Base-by-base conservation (phyloP, 2,888 invertebrate species). In the Erebia palarica region DNA sequence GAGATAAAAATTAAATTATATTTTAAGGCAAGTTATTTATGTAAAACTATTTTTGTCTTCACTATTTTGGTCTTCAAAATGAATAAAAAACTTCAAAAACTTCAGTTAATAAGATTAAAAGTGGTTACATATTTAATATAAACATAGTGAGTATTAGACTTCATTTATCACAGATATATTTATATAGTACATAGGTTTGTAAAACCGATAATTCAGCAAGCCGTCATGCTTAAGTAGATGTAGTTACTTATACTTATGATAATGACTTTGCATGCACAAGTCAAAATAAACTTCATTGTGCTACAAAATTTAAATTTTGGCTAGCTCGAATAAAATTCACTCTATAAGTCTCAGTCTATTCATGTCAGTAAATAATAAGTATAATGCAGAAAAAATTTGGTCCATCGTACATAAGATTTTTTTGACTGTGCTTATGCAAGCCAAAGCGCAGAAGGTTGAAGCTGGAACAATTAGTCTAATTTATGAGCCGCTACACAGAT, bases 381-480 rank as follows among this genome's bases (percentile, higher is more conserved):
- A 51, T 7, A 47, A 51, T 14, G 9, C 42, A 36, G 51, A 27
- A n/a, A 27, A 16, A 53, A n/a, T 27, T 51, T n/a, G 42, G 27
- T 13, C 36, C 44, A 51, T 9, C 36, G 44, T 21, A 36, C 27
- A 51, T 68, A 51, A 59, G 49, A 47, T 80, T 75, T 72, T 72
- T 75, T 51, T 70, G 65, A 67, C 63, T 73, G 67, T 72, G 64
- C 71, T 64, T 73, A 68, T 57, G 44, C 64, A 73, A 69, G 55
- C 61, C 65, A 68, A 71, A 66, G 60, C 71, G 85, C 86, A 86
- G 80, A 86, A 84, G 92, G 92, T 93, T 93, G 92, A 92, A 75
- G 84, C 91, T 88, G 93, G 93, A 92, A 92, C 93, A 93, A 92
- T 83, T 85, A 84, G 78, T 77, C 69, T 72, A 73, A 65, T 71